Evolutionary conservation across 2,888 invertebrate species (phyloP).

Genomic region (Lycaena phlaeas): DNA sequence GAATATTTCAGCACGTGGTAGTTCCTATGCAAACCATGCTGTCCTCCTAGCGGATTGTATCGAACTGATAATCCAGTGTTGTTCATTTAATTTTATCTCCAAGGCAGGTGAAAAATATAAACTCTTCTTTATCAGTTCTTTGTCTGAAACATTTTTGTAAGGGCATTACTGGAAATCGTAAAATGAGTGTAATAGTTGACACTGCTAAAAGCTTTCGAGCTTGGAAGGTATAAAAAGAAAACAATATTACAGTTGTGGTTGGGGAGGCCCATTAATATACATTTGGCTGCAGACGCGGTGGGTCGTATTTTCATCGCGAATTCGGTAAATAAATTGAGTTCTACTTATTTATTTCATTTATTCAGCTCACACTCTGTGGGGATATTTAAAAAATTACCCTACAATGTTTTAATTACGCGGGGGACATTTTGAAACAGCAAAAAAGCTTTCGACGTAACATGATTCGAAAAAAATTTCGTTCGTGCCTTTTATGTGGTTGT

Average conservation of each 20-base stretch:
- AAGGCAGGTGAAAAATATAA: background rate
- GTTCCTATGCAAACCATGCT: no score
- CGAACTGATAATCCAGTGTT: no score
- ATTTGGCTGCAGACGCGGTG: slow-evolving; percentile 44
- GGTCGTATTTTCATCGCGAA: slow-evolving; percentile 51
- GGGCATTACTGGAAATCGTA: slow-evolving; percentile 47
- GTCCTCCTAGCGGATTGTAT: no score
- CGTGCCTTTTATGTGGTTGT: no score
- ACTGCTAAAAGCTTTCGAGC: slow-evolving; percentile 57
- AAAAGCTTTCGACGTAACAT: no score
- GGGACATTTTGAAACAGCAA: background rate
- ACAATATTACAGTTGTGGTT: slow-evolving; percentile 59
- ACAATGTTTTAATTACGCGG: slow-evolving; percentile 3
- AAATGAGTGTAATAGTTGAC: slow-evolving; percentile 55
- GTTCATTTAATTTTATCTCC: no score
- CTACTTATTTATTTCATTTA: slow-evolving; percentile 27
- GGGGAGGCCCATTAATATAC: slow-evolving; percentile 63
- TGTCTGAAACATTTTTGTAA: slow-evolving; percentile 23
- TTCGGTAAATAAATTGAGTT: slow-evolving; percentile 56
- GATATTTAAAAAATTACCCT: slow-evolving; percentile 7
- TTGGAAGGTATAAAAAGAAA: slow-evolving; percentile 54
- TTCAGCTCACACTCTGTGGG: slow-evolving; percentile 14
- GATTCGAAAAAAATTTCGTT: no score
- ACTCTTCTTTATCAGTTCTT: slow-evolving; percentile 3
- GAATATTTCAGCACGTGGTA: no score